Evolutionary conservation across 2,888 invertebrate species (phyloP).

Genomic region (Caenorhabditis uteleia): DNA sequence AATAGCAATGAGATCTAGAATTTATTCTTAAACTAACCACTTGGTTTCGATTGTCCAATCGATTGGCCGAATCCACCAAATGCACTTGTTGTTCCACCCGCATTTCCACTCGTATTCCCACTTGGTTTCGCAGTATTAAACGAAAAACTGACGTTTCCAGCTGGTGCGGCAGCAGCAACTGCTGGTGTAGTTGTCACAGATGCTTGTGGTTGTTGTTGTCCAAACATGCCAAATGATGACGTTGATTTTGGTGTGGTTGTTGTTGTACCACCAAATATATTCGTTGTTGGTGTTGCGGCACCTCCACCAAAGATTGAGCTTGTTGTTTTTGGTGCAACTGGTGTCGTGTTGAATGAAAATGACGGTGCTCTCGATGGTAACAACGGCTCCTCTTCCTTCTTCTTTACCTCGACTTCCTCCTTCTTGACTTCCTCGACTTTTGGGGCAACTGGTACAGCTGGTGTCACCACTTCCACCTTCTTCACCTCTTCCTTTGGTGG

Average conservation of each 20-base stretch:
- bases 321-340: constrained; percentile 7
- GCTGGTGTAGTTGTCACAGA: too few relatives aligned
- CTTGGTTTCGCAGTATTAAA: too few relatives aligned
- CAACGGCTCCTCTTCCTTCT: neutral
- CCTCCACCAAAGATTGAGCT: constrained; percentile 27
- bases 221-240: constrained; percentile 26
- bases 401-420: too few relatives aligned
- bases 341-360: too few relatives aligned
- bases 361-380: too few relatives aligned
- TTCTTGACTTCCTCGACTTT: neutral
- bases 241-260: neutral
- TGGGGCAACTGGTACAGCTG: neutral
- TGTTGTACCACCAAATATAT: constrained; percentile 22
- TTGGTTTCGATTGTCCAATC: constrained; percentile 3
- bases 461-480: neutral
- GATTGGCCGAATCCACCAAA: constrained; percentile 17
- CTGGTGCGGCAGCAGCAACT: too few relatives aligned
- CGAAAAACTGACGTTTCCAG: too few relatives aligned
- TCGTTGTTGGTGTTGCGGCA: constrained; percentile 1
- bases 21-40: too few relatives aligned
- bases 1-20: too few relatives aligned
- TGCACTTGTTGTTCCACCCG: neutral
- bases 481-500: constrained; percentile 1
- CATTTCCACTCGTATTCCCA: neutral
- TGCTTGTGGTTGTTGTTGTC: constrained; percentile 14